Conservation (phyloP, 2,797 vertebrate genomes). For the Falco novaeseelandiae region DNA sequence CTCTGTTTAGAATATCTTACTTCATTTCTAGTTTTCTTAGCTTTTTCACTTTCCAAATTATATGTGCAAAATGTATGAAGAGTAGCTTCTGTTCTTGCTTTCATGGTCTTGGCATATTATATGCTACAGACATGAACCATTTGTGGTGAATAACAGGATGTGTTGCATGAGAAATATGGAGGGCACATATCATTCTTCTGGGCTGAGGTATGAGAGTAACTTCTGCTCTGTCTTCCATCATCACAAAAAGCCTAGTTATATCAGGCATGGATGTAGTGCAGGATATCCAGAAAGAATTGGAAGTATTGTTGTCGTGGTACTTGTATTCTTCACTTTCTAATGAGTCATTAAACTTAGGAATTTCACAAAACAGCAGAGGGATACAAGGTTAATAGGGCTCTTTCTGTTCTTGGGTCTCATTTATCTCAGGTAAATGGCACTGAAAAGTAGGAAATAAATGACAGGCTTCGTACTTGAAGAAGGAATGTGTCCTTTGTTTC, state of each 20-base stretch:
- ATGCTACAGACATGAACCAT: too few species aligned
- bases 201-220: background rate
- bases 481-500: background rate
- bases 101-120: background rate
- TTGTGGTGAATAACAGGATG: background rate
- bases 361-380: background rate
- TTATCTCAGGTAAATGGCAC: background rate
- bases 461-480: background rate
- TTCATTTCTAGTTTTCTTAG: background rate
- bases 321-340: background rate
- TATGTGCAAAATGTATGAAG: background rate
- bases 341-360: background rate
- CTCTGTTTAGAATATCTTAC: background rate
- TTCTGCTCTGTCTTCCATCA: background rate
- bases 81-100: background rate
- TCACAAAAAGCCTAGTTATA: background rate
- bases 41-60: background rate
- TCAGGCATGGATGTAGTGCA: background rate
- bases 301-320: background rate
- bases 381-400: background rate
- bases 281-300: background rate
- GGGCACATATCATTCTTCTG: background rate
- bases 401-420: background rate
- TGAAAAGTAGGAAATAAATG: background rate
- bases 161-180: background rate